Evolutionary conservation across 2,113 vertebrate genomes (phyloP).

Genomic region (Raja brachyura): DNA sequence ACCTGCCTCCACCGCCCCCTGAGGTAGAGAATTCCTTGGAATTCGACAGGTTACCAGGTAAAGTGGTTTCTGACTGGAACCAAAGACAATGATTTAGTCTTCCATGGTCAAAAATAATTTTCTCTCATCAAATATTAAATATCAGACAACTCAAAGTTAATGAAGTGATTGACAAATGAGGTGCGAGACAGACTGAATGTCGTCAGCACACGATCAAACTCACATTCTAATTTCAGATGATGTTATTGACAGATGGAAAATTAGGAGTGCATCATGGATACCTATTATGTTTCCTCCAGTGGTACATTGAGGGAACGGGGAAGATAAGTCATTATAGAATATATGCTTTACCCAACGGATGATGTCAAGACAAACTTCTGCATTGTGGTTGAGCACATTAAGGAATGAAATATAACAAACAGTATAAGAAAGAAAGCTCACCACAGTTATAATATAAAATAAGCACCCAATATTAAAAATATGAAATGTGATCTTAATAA

Average conservation of each 20-base stretch:
- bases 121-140: neutral
- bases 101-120: neutral
- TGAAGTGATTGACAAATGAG: neutral
- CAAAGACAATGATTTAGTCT: neutral
- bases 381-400: neutral
- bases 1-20: no score
- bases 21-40: no score
- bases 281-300: neutral
- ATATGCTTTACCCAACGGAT: neutral
- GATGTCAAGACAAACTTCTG: neutral
- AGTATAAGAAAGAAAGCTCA: neutral
- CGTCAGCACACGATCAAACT: neutral
- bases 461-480: neutral
- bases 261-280: neutral
- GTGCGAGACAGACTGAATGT: neutral
- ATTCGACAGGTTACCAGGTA: neutral
- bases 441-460: neutral
- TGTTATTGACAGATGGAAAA: neutral
- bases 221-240: neutral
- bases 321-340: neutral
- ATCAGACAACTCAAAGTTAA: neutral
- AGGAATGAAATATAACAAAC: neutral
- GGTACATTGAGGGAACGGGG: neutral
- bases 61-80: neutral
- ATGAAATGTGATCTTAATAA: neutral